Evolutionary conservation across 2,797 vertebrate species (phyloP).

Genomic region (Alcedo quadribrachys): DNA sequence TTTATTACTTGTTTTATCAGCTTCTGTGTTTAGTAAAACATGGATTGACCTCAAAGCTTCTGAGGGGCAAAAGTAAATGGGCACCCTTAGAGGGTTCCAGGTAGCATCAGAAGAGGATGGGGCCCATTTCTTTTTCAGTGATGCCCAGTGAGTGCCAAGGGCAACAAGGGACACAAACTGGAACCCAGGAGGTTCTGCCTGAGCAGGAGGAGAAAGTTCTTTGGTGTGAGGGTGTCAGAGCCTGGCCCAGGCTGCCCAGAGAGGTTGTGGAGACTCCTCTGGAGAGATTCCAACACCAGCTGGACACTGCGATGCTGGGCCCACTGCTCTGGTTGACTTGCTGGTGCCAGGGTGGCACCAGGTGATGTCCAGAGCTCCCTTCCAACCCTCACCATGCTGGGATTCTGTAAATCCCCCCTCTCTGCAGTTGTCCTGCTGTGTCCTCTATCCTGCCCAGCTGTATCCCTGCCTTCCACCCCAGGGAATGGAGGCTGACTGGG

Average conservation of each 20-base stretch:
- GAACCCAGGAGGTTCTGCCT: not conserved
- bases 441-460: not conserved
- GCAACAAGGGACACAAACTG: not conserved
- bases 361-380: not conserved
- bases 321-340: not conserved
- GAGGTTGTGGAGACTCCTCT: not conserved
- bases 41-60: not conserved
- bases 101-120: not conserved
- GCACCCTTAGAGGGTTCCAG: not conserved
- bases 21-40: not conserved
- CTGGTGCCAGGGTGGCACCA: not conserved
- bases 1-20: not conserved
- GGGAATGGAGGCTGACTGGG: accelerated
- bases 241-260: not conserved
- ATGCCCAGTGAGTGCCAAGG: not conserved
- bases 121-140: not conserved
- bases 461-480: not conserved
- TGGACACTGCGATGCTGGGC: not conserved
- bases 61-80: not conserved
- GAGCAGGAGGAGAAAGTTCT: not conserved
- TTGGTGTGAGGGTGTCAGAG: not conserved
- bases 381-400: not conserved
- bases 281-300: not conserved
- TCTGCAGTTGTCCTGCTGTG: no score
- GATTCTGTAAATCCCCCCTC: not conserved